These are phyloP conservation scores for Hemaris fuciformis DNA, from an alignment of 2,888 invertebrate genomes.

Conservation along the genomic window DNA sequence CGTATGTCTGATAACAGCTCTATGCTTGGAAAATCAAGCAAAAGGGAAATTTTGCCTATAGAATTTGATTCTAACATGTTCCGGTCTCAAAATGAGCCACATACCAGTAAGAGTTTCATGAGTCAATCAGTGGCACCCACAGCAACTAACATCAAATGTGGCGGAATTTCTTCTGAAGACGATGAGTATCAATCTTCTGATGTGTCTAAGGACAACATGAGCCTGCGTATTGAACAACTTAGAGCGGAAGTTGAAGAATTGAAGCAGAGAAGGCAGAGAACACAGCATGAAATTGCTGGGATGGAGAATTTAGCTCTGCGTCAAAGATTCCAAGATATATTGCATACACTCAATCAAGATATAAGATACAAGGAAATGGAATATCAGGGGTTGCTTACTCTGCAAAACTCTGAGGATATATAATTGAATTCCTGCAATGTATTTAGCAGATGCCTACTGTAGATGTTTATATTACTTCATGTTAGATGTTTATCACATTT, in stretches of 20 bases:
- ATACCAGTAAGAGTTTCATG: neutral
- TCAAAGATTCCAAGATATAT: slow-evolving; percentile 90
- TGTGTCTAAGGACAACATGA: slow-evolving; percentile 15
- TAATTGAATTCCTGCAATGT: neutral
- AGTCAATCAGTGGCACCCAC: neutral
- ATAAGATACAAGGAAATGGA: slow-evolving; percentile 90
- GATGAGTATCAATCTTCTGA: neutral
- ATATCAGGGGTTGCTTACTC: slow-evolving; percentile 55
- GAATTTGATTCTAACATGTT: slow-evolving; percentile 55
- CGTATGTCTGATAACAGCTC: slow-evolving; percentile 80
- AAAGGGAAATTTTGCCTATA: slow-evolving; percentile 45
- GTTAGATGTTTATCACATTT: no score
- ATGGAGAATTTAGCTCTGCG: slow-evolving; percentile 92
- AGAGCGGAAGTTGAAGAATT: slow-evolving; percentile 88
- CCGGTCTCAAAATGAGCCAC: neutral
- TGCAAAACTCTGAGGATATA: neutral
- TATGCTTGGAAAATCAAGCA: slow-evolving; percentile 34
- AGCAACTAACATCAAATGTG: neutral
- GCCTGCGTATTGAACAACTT: slow-evolving; percentile 72
- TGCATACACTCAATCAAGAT: slow-evolving; percentile 90
- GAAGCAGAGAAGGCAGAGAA: slow-evolving; percentile 87
- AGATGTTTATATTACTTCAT: no score
- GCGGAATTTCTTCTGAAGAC: slow-evolving; percentile 10
- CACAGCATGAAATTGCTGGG: slow-evolving; percentile 91
- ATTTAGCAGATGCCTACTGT: neutral